phyloP scores from a whole-genome alignment of 2,113 vertebrate genomes.

The Papio anubis region DNA sequence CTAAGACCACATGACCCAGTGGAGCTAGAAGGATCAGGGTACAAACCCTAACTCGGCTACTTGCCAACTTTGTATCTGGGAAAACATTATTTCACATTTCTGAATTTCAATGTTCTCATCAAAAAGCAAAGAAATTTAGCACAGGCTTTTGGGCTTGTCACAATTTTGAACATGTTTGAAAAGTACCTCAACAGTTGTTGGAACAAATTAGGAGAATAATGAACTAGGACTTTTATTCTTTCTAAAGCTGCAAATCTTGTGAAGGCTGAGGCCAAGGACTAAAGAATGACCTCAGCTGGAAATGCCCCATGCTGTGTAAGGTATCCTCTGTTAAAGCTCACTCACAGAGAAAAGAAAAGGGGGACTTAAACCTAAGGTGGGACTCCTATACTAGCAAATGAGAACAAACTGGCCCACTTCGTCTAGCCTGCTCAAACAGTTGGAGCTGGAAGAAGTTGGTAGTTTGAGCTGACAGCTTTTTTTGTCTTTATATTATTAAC shows the following conservation, averaged over 20 bases:
- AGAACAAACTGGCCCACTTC: not conserved
- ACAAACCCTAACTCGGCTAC: not conserved
- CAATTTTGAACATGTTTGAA: not conserved
- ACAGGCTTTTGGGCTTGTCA: not conserved
- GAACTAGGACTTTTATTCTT: not conserved
- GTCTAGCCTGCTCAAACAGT: not conserved
- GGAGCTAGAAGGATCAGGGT: not conserved
- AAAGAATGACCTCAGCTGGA: not conserved
- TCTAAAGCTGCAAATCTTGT: not conserved
- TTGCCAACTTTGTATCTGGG: not conserved
- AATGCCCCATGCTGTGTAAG: not conserved
- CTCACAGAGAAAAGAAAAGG: not conserved
- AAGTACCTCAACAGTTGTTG: not conserved
- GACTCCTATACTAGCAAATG: not conserved
- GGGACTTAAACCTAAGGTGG: not conserved
- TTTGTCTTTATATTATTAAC: fast-evolving
- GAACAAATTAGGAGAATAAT: not conserved
- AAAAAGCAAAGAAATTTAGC: not conserved
- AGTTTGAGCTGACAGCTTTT: not conserved
- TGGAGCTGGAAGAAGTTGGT: not conserved
- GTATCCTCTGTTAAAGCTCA: not conserved
- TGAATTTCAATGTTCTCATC: not conserved
- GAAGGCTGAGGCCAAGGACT: not conserved
- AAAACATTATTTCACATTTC: not conserved
- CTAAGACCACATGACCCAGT: fast-evolving